Percentiles rank a stretch among this genome's conserved stretches.
Evolutionary conservation across 2,797 vertebrate genomes (phyloP).

Genomic region (Lerista edwardsae): DNA sequence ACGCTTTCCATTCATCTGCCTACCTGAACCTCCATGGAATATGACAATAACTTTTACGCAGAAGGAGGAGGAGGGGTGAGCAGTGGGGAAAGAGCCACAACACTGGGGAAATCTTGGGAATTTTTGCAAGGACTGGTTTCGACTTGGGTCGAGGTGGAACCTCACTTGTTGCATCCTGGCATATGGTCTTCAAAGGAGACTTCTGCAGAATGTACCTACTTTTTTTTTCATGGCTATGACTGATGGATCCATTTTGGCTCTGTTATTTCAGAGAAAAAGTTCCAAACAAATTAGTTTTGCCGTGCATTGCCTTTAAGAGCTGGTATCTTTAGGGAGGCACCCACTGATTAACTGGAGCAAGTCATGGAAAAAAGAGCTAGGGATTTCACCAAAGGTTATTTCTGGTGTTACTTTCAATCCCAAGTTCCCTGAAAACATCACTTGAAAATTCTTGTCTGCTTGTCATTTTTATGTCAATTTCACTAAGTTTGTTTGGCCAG

Average conservation of each 20-base stretch:
- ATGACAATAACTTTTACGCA: slow-evolving; percentile 85
- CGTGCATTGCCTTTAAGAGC: not conserved
- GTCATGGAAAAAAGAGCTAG: not conserved
- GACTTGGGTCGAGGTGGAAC: not conserved
- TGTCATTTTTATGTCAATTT: not conserved
- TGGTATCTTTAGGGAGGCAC: not conserved
- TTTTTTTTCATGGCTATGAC: not conserved
- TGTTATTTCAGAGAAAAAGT: not conserved
- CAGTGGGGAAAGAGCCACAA: slow-evolving; percentile 38
- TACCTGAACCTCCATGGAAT: slow-evolving; percentile 93
- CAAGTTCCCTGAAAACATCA: not conserved
- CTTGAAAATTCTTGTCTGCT: not conserved
- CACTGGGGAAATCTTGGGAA: slow-evolving; percentile 35
- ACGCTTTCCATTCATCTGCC: slow-evolving; percentile 95
- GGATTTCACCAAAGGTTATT: not conserved
- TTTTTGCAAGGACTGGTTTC: not conserved
- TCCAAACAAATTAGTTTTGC: not conserved
- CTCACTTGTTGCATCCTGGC: slow-evolving; percentile 1
- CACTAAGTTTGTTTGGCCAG: not conserved
- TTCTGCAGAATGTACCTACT: not conserved
- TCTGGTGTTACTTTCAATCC: not conserved
- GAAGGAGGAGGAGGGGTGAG: slow-evolving; percentile 47
- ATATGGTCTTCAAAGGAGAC: not conserved
- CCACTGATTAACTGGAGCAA: not conserved
- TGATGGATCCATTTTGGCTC: not conserved